phyloP scores from a whole-genome alignment of 2,888 invertebrate species.

The Heteromyza rotundicornis region DNA sequence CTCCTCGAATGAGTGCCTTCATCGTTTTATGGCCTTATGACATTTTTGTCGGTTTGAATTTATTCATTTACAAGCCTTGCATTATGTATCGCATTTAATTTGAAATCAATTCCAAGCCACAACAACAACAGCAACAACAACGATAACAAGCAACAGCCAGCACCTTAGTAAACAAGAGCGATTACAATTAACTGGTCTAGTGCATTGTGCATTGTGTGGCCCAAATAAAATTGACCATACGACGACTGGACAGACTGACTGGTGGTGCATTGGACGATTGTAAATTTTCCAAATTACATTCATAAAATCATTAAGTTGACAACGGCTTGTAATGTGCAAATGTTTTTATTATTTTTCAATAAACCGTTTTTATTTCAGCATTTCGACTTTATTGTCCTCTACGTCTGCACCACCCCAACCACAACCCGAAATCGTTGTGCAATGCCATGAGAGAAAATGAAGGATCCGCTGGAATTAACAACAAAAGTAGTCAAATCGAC shows the following conservation, averaged over 20 bases:
- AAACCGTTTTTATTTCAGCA: no score
- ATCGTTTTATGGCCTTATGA: no score
- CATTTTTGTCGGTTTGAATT: no score
- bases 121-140: not conserved
- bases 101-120: not conserved
- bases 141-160: not conserved
- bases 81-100: no score
- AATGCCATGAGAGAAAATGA: slow-evolving; percentile 41
- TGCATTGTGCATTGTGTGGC: not conserved
- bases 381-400: no score
- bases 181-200: not conserved
- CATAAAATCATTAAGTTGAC: slow-evolving; percentile 23
- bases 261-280: not conserved
- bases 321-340: no score
- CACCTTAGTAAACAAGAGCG: not conserved
- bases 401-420: slow-evolving; percentile 21
- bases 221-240: not conserved
- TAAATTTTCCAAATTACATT: slow-evolving; percentile 7
- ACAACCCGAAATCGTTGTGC: no score
- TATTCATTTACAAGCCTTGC: no score
- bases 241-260: no score
- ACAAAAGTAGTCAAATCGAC: slow-evolving; percentile 39
- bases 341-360: no score
- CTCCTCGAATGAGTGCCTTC: no score
- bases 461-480: slow-evolving; percentile 49